Conservation (phyloP, 2,888 invertebrate species). For the Atrina japonica region DNA sequence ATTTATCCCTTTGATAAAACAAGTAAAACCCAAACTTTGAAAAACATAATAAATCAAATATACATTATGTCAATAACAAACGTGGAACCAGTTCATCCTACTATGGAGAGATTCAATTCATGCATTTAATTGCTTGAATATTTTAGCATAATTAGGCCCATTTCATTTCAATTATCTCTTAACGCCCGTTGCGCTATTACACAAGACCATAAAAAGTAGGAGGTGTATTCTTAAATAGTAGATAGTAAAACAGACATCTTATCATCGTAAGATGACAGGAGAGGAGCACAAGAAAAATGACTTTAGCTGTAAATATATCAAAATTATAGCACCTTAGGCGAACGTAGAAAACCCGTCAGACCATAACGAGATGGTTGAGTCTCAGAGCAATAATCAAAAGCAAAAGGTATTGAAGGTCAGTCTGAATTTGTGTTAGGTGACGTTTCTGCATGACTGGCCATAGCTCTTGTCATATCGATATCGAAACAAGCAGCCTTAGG, state of each 20-base stretch:
- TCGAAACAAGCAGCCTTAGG: no score
- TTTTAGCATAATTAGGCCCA: constrained; percentile 3
- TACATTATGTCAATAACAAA: no score
- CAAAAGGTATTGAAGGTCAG: neutral
- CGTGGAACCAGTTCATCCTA: no score
- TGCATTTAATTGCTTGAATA: neutral
- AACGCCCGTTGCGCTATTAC: neutral
- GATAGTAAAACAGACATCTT: neutral
- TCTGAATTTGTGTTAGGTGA: constrained; percentile 16
- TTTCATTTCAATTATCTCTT: constrained; percentile 1
- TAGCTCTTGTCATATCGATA: no score
- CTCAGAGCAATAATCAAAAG: constrained; percentile 37
- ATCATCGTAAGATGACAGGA: neutral
- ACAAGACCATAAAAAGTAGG: constrained; percentile 1
- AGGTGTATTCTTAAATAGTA: neutral
- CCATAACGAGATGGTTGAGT: constrained; percentile 20
- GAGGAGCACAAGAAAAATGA: constrained; percentile 1
- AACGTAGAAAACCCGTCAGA: constrained; percentile 25
- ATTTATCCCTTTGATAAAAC: no score
- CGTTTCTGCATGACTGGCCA: neutral
- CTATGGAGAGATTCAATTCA: neutral
- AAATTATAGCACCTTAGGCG: constrained; percentile 24
- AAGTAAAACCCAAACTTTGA: no score
- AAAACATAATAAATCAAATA: no score
- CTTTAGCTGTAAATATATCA: constrained; percentile 15